Evolutionary conservation across 2,888 invertebrate species (phyloP), one percentile per base, ranked within the genome.

Genomic region (Abrostola tripartita): DNA sequence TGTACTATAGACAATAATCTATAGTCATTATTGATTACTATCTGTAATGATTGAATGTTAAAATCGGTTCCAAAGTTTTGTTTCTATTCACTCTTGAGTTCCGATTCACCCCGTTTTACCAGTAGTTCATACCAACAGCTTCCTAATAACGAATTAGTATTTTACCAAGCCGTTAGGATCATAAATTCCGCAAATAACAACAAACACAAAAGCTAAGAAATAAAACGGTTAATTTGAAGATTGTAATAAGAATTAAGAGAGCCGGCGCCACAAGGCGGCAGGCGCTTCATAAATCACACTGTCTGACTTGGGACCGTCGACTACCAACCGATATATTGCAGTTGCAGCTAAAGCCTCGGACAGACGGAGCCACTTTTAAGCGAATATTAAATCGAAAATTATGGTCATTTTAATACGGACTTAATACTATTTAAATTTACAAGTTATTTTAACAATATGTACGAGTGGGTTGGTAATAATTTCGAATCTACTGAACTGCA

Each of bases 251-350:
- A 81, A 85, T 78, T 71, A 79, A 77, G 74, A 63, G 77, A 65
- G 66, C 71, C 81, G 88, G 88, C 89, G 89, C 89, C 90, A 87
- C 77, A 54, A 69, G 63, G 59, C 76, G 64, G 76, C 79, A 80
- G 71, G 74, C 81, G 78, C 70, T 68, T 76, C 78, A 87, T 88
- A 89, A 88, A 89, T 88, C 88, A 89, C 83, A 77, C 76, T 61
- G 79, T 71, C 81, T 76, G 75, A 74, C 73, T 70, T 62, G 76
- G 76, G 71, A 70, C 71, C 69, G 75, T 63, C 74, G 70, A 74
- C 75, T 69, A 10, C 38, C 50, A 69, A 57, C 51, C 49, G 52
- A 70, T 64, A 74, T 52, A 69, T 37, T 74, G 71, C 49, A 51
- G 42, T 37, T 74, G 71, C 52, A 51, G 42, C 52, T 68, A 75